Conservation (phyloP, 1,140 invertebrate species). For the Dolichoris vasculosae region DNA sequence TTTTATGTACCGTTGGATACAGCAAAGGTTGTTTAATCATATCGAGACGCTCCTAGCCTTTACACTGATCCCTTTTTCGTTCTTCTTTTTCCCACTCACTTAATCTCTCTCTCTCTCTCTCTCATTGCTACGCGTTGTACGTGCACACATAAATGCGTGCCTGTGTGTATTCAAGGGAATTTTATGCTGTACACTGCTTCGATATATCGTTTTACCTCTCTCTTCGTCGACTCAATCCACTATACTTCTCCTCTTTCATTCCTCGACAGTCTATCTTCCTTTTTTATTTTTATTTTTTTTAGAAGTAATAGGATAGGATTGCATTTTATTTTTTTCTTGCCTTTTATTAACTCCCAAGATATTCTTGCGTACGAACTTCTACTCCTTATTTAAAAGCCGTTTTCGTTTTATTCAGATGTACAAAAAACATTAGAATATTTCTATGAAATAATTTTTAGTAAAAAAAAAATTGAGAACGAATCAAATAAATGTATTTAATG, state of each 20-base stretch:
- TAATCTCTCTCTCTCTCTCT: slow-evolving; percentile 14
- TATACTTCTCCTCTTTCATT: slow-evolving; percentile 33
- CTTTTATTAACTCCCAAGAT: slow-evolving; percentile 42
- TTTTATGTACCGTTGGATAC: slow-evolving; percentile 43
- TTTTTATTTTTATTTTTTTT: slow-evolving; percentile 28
- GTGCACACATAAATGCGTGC: neutral
- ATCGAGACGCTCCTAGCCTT: slow-evolving; percentile 50
- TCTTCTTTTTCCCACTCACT: neutral
- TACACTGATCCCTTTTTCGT: slow-evolving; percentile 29
- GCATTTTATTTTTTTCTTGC: slow-evolving; percentile 35
- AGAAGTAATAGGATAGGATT: neutral
- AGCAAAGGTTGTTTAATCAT: slow-evolving; percentile 52
- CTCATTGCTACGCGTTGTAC: slow-evolving; percentile 1
- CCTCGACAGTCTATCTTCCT: slow-evolving; percentile 28
- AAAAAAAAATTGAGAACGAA: neutral
- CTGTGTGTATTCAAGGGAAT: slow-evolving; percentile 34
- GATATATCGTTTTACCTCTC: slow-evolving; percentile 32
- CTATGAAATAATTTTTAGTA: neutral
- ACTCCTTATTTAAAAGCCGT: neutral
- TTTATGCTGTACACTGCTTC: slow-evolving; percentile 43
- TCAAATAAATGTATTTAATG: neutral
- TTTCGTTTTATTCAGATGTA: slow-evolving; percentile 1
- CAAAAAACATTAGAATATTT: slow-evolving; percentile 4
- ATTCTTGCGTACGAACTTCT: neutral
- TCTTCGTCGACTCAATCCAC: slow-evolving; percentile 3